Evolutionary conservation across 2,797 vertebrate genomes (phyloP).

Genomic region (Salmo trutta): DNA sequence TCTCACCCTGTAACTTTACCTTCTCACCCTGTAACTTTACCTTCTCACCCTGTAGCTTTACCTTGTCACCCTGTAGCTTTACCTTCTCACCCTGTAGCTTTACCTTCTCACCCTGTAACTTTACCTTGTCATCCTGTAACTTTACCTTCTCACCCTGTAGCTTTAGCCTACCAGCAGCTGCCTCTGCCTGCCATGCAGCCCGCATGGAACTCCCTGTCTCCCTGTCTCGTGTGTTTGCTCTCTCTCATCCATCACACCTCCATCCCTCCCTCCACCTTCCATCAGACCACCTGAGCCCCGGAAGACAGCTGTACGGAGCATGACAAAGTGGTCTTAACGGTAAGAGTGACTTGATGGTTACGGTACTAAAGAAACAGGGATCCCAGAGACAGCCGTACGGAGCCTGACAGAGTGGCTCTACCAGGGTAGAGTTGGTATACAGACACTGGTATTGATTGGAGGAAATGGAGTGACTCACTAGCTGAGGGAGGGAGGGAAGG

Average conservation of each 20-base stretch:
- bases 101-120: no score
- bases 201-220: constrained; percentile 58
- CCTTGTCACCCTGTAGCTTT: no score
- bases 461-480: constrained; percentile 22
- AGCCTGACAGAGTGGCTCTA: neutral
- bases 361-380: no score
- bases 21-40: no score
- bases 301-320: no score
- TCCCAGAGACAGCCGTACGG: no score
- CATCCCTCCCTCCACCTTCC: constrained; percentile 15
- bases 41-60: no score
- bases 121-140: constrained; percentile 67
- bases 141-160: no score
- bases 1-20: no score
- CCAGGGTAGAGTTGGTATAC: constrained; percentile 10
- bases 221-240: constrained; percentile 15
- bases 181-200: constrained; percentile 46
- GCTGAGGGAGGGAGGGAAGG: constrained; percentile 17
- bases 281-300: constrained; percentile 1
- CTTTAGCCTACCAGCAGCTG: constrained; percentile 76
- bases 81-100: no score
- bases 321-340: no score
- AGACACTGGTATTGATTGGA: constrained; percentile 46
- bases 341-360: no score
- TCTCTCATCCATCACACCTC: constrained; percentile 11